Evolutionary conservation across 2,888 invertebrate species (phyloP).

Genomic region (Phymatocera aterrima): DNA sequence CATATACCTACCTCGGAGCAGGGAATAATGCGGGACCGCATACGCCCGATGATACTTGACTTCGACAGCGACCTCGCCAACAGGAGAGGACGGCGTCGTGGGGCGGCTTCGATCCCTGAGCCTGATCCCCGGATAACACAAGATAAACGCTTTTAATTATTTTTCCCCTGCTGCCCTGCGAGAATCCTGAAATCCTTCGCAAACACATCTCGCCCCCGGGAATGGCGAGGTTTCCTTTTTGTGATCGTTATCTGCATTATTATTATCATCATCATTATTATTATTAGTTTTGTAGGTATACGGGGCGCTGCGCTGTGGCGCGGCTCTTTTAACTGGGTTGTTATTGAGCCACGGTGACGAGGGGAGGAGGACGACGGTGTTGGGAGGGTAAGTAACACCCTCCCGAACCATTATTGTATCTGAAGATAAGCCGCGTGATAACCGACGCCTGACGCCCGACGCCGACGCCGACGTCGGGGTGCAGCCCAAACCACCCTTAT

Average conservation of each 20-base stretch:
- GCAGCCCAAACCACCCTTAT: constrained; percentile 50
- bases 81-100: background rate
- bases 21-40: constrained; percentile 4
- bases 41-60: constrained; percentile 25
- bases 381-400: constrained; percentile 52
- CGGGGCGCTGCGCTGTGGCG: background rate
- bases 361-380: constrained; percentile 6
- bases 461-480: constrained; percentile 34
- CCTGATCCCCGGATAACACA: constrained; percentile 58
- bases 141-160: constrained; percentile 66
- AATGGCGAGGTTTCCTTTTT: constrained; percentile 32
- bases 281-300: constrained; percentile 38
- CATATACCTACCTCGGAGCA: background rate
- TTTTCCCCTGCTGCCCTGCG: constrained; percentile 52
- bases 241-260: constrained; percentile 40
- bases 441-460: constrained; percentile 47
- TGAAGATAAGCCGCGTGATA: constrained; percentile 66
- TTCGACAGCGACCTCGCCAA: constrained; percentile 24
- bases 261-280: constrained; percentile 39
- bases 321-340: constrained; percentile 65
- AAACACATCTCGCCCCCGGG: constrained; percentile 56
- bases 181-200: constrained; percentile 58
- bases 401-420: constrained; percentile 67
- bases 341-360: constrained; percentile 60
- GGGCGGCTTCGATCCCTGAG: background rate